These are phyloP conservation scores for Callinectes sapidus DNA, from an alignment of 2,888 invertebrate genomes.

Conservation along the genomic window DNA sequence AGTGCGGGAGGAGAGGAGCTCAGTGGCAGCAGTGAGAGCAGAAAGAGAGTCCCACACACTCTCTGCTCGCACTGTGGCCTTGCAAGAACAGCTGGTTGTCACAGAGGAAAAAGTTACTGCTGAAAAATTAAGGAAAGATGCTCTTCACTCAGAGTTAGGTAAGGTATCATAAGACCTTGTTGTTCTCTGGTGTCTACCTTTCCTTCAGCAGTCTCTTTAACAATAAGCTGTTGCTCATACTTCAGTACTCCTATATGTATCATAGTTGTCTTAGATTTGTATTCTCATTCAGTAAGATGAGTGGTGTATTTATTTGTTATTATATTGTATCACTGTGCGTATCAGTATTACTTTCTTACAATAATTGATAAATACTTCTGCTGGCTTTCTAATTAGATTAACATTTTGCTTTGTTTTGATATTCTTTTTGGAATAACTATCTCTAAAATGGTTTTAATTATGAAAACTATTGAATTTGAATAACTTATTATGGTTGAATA, in stretches of 20 bases:
- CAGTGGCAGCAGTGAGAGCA: slow-evolving; percentile 60
- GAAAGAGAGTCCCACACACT: slow-evolving; percentile 54
- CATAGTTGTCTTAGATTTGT: too few relatives aligned
- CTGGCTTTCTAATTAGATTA: too few relatives aligned
- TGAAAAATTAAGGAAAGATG: slow-evolving; percentile 42
- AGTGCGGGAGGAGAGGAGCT: slow-evolving; percentile 59
- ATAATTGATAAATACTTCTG: too few relatives aligned
- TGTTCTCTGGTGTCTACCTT: background rate
- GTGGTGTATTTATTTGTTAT: too few relatives aligned
- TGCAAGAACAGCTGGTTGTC: slow-evolving; percentile 51
- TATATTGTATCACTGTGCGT: too few relatives aligned
- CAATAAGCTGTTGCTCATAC: background rate
- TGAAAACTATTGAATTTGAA: too few relatives aligned
- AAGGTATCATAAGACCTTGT: background rate
- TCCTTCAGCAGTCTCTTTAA: background rate
- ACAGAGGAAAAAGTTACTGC: slow-evolving; percentile 59
- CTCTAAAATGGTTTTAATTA: too few relatives aligned
- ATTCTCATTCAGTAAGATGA: too few relatives aligned
- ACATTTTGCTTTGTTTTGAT: too few relatives aligned
- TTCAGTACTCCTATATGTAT: too few relatives aligned
- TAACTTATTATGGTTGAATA: background rate
- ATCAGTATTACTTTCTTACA: too few relatives aligned
- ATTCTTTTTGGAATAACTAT: too few relatives aligned
- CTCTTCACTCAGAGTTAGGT: slow-evolving; percentile 57
- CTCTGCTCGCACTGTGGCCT: slow-evolving; percentile 52